Percentiles rank a stretch among this genome's conserved stretches.
These are phyloP conservation scores for Phyllotreta cruciferae DNA, from an alignment of 2,888 invertebrate genomes.

Conservation along the genomic window DNA sequence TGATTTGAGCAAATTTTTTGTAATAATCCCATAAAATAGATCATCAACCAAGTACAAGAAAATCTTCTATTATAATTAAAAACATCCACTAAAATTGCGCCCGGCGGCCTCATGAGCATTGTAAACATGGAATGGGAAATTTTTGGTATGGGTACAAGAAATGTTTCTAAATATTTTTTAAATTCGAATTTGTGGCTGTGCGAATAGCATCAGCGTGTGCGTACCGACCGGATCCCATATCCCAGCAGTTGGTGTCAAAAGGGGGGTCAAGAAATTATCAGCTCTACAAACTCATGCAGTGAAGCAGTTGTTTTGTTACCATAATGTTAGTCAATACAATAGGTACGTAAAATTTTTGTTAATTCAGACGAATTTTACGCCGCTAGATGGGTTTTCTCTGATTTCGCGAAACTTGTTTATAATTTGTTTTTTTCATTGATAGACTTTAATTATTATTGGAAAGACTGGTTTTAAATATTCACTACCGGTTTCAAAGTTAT, in stretches of 20 bases:
- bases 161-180: slow-evolving; percentile 9
- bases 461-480: slow-evolving; percentile 5
- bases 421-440: slow-evolving; percentile 3
- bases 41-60: no score
- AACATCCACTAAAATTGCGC: no score
- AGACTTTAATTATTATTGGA: not conserved
- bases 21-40: no score
- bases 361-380: not conserved
- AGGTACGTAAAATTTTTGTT: slow-evolving; percentile 33
- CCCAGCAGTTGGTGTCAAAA: slow-evolving; percentile 17
- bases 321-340: slow-evolving; percentile 40
- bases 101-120: no score
- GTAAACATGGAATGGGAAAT: no score
- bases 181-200: slow-evolving; percentile 20
- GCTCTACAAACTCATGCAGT: slow-evolving; percentile 15
- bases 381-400: not conserved
- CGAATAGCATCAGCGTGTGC: slow-evolving; percentile 22
- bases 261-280: slow-evolving; percentile 32
- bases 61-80: no score
- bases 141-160: not conserved
- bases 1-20: no score
- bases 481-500: not conserved
- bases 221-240: slow-evolving; percentile 29
- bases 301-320: slow-evolving; percentile 29
- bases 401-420: slow-evolving; percentile 8